Evolutionary conservation across 1,140 invertebrate species (phyloP).

Genomic region (Leptestheria dahalacensis): DNA sequence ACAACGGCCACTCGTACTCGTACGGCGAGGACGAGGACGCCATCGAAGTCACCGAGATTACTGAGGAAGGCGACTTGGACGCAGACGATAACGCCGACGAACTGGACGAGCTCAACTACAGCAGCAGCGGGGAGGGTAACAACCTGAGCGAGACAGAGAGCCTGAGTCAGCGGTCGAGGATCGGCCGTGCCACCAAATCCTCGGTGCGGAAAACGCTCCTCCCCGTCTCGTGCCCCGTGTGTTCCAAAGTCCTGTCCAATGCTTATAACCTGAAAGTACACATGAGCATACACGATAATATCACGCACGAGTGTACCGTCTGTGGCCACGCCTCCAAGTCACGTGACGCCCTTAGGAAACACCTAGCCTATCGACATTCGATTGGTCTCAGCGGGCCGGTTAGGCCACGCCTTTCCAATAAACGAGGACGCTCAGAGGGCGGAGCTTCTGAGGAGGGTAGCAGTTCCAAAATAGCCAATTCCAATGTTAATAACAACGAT

Average conservation of each 20-base stretch:
- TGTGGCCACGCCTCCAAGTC: slow-evolving; percentile 23
- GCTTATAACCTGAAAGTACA: slow-evolving; percentile 24
- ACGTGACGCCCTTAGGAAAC: slow-evolving; percentile 23
- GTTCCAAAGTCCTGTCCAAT: slow-evolving; percentile 23
- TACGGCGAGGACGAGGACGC: slow-evolving; percentile 3
- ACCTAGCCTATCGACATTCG: slow-evolving; percentile 17
- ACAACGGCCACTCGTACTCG: not conserved
- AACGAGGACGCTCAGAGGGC: not conserved
- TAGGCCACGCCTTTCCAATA: not conserved
- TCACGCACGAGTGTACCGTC: slow-evolving; percentile 22
- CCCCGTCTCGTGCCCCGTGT: slow-evolving; percentile 22
- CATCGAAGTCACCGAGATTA: not conserved
- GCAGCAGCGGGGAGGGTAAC: not conserved
- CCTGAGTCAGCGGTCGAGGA: not conserved
- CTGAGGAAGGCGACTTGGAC: not conserved
- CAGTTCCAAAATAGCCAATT: not conserved
- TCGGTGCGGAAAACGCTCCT: slow-evolving; percentile 9
- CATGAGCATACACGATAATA: slow-evolving; percentile 23
- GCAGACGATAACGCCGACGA: not conserved
- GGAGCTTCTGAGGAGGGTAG: not conserved
- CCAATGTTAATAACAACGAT: not conserved
- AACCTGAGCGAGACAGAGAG: not conserved
- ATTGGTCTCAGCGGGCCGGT: slow-evolving; percentile 7
- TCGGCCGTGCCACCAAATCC: not conserved
- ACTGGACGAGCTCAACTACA: not conserved